Evolutionary conservation across 23 tunicate genomes (phyloP).

Genomic region (Halocynthia aurantium): DNA sequence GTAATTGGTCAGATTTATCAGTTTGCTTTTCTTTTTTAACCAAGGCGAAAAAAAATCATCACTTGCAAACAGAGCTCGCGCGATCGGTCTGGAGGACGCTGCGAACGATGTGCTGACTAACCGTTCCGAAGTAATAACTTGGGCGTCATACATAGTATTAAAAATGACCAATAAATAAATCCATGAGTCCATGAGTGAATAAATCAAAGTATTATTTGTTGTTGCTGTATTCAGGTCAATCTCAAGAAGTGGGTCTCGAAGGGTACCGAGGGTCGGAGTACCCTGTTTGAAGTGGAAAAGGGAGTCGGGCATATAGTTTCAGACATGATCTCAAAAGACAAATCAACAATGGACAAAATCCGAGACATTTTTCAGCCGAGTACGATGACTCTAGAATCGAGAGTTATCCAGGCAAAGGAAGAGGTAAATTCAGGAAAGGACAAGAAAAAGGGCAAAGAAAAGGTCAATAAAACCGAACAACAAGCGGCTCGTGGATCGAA

Average conservation of each 20-base stretch:
- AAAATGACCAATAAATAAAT: background rate
- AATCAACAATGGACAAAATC: conserved; percentile 29
- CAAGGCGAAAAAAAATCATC: conserved; percentile 41
- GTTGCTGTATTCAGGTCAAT: conserved; percentile 15
- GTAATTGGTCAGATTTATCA: background rate
- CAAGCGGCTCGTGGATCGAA: background rate
- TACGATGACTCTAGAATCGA: conserved; percentile 19
- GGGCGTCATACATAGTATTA: background rate
- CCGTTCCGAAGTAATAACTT: conserved; percentile 3
- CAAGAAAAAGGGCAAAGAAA: conserved; percentile 18
- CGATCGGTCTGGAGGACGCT: conserved; percentile 60
- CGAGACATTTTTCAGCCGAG: conserved; percentile 36
- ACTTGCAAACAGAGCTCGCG: conserved; percentile 65
- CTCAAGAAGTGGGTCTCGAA: conserved; percentile 47
- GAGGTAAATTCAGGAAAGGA: conserved; percentile 5
- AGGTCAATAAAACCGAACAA: background rate
- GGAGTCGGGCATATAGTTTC: conserved; percentile 68
- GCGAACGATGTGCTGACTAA: conserved; percentile 30
- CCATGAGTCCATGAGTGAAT: background rate
- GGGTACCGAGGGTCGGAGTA: conserved; percentile 44
- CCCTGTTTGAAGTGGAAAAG: conserved; percentile 51
- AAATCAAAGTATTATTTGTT: no score
- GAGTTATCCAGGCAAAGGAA: background rate
- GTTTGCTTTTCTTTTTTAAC: background rate
- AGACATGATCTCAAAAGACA: conserved; percentile 62